Percentiles rank a stretch among this genome's conserved stretches.
These are phyloP conservation scores for Cremastinae sp. DNA, from an alignment of 2,888 invertebrate genomes.

Conservation along the genomic window DNA sequence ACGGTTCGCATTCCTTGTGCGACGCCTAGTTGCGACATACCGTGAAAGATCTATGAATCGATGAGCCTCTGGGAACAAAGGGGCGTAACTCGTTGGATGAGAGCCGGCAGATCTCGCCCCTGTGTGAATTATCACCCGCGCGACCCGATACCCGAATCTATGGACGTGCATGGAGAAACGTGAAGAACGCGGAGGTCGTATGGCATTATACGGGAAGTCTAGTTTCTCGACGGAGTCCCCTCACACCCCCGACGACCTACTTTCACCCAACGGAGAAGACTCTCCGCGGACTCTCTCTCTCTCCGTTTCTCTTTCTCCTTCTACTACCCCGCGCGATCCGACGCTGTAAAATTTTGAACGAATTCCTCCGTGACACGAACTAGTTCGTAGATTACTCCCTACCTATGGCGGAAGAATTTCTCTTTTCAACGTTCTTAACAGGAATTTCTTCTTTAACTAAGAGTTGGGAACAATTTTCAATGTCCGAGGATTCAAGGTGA, in stretches of 20 bases:
- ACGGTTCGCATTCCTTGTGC: constrained; percentile 55
- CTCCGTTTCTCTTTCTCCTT: constrained; percentile 22
- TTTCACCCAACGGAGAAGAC: constrained; percentile 31
- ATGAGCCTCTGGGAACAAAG: neutral
- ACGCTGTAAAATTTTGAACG: constrained; percentile 59
- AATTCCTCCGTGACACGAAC: constrained; percentile 52
- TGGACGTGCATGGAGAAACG: constrained; percentile 31
- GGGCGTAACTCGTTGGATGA: constrained; percentile 7
- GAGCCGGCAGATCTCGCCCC: neutral
- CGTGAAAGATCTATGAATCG: constrained; percentile 36
- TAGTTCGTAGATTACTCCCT: constrained; percentile 8
- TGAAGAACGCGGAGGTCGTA: constrained; percentile 47
- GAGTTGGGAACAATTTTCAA: neutral
- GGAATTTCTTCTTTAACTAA: too few species aligned
- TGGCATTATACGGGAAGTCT: constrained; percentile 47
- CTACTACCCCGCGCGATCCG: constrained; percentile 48
- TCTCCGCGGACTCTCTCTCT: constrained; percentile 24
- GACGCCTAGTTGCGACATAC: constrained; percentile 50
- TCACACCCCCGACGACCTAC: constrained; percentile 43
- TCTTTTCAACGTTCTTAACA: too few species aligned
- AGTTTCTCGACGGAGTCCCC: constrained; percentile 41
- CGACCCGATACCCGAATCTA: constrained; percentile 20
- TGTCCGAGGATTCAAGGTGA: neutral
- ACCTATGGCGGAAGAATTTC: too few species aligned
- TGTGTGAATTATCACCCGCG: neutral